Base-by-base conservation (phyloP, 2,113 vertebrate species). In the Emydura subglobosa region DNA sequence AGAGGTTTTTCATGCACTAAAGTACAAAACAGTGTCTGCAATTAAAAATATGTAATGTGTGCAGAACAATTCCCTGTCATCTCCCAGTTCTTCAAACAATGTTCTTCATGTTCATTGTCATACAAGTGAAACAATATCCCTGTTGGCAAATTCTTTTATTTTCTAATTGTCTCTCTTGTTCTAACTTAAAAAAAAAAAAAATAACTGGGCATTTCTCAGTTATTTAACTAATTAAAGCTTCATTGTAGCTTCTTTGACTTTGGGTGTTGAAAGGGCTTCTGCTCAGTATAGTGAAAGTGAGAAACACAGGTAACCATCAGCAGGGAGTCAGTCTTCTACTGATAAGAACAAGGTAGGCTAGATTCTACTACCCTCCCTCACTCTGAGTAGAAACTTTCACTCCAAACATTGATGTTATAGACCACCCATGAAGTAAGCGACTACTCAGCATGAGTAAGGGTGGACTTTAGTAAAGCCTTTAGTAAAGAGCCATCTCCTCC, bases 131-230 rank as follows among this genome's bases (percentile, higher is more conserved):
- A 10, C 39, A 84, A 86, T 25, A 82, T 7, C 14, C 50, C 72
- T 53, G 27, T 85, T 90, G 79, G 90, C 6, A 87, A 39, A 1
- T 17, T 7, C 24, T 6, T 92, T 92, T 86, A 47, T 86, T 97
- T 95, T 96, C 53, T 90, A 89, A 65, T 54, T 82, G 1, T 83
- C 72, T 54, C 74, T 91, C 88, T 50, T 81, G 13, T 91, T 86
- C 74, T 50, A 89, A 72, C 1, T 47, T 47, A 5, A 47, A 47
- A 47, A 47, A 47, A 47, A 47, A 47, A 47, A 47, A 47, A 65
- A 65, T 68, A 29, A 39, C 50, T 65, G 49, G 74, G 24, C 2
- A 27, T 72, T 92, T 93, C 29, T 25, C 3, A 10, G 29, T 61
- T 78, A 82, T 76, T 29, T 42, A 72, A 50, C 1, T 72, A 39